These are phyloP conservation scores for Spea hammondii DNA, from an alignment of 2,797 vertebrate species.

Conservation along the genomic window DNA sequence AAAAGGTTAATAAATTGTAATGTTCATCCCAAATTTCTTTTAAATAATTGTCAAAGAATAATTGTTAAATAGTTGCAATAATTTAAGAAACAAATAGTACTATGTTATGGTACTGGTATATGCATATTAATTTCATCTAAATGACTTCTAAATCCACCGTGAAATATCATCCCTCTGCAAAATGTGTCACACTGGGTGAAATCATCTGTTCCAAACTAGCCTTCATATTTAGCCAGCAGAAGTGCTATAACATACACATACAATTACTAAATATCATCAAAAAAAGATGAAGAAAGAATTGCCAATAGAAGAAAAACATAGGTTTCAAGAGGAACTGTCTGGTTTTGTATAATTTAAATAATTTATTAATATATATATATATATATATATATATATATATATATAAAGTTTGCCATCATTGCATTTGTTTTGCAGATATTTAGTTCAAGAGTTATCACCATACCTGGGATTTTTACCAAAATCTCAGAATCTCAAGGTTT, in stretches of 20 bases:
- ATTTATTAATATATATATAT: too few relatives aligned
- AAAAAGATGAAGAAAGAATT: constrained; percentile 44
- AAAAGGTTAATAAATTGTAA: too few relatives aligned
- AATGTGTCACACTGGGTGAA: constrained; percentile 36
- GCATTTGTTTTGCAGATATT: too few relatives aligned
- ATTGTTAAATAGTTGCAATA: too few relatives aligned
- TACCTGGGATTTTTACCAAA: too few relatives aligned
- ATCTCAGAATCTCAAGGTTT: too few relatives aligned
- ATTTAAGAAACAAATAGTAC: constrained; percentile 11
- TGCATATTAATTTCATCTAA: constrained; percentile 57
- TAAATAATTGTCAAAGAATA: too few relatives aligned
- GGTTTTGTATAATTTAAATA: too few relatives aligned
- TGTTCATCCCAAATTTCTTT: too few relatives aligned
- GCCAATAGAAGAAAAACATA: constrained; percentile 39
- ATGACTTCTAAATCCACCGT: constrained; percentile 45
- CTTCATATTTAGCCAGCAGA: constrained; percentile 56
- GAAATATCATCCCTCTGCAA: constrained; percentile 51
- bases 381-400: too few relatives aligned
- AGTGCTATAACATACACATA: constrained; percentile 38
- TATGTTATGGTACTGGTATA: constrained; percentile 54
- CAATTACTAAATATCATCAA: constrained; percentile 50
- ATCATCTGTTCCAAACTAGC: constrained; percentile 53
- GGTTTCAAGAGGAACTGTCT: constrained; percentile 26
- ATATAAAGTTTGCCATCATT: too few relatives aligned
- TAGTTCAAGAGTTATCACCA: too few relatives aligned